Base-by-base conservation (phyloP, 2,797 vertebrate species). In the Gymnodraco acuticeps region DNA sequence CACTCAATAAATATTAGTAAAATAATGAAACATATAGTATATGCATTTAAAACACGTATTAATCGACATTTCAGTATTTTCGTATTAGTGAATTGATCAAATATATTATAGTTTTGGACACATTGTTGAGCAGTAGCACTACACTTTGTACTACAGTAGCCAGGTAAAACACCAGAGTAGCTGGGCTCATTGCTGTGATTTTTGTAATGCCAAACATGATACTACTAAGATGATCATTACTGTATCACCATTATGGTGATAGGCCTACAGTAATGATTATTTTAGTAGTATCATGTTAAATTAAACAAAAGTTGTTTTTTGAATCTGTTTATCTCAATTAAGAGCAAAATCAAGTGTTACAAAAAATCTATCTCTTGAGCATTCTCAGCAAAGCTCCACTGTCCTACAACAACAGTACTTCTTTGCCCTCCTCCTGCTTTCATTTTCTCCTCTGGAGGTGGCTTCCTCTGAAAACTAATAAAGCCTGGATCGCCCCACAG, bases 401-500 rank as follows among this genome's bases (percentile, higher is more conserved):
- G 9, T 70, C 17, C 38, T 59, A 1, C 62, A 54, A 48, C 17
- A 75, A 58, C 54, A 60, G 41, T 60, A 64, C 8, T 7, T 73
- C 17, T 5, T 55, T 15, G 20, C 23, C n/a, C 31, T 50, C 31
- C 51, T 38, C 46, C 23, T 45, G 64, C 60, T 80, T 85, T 83
- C 66, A 84, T 87, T 84, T 81, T 80, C 72, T 78, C 60, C 85
- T 83, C 70, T 81, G 84, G 79, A 80, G 84, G 62, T 70, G 72
- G 72, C 27, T 83, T 78, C 67, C 64, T 75, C 58, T 60, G 67
- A 90, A 91, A 92, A 90, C 79, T 87, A 91, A 91, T 92, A 92
- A 90, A 84, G 68, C 43, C 73, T 46, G 66, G 82, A 62, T 84
- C 16, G 2, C 62, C 63, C 68, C 42, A 2, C 47, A 77, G 73